phyloP scores from a whole-genome alignment of 1,140 invertebrate species.

The Drosophila truncata region DNA sequence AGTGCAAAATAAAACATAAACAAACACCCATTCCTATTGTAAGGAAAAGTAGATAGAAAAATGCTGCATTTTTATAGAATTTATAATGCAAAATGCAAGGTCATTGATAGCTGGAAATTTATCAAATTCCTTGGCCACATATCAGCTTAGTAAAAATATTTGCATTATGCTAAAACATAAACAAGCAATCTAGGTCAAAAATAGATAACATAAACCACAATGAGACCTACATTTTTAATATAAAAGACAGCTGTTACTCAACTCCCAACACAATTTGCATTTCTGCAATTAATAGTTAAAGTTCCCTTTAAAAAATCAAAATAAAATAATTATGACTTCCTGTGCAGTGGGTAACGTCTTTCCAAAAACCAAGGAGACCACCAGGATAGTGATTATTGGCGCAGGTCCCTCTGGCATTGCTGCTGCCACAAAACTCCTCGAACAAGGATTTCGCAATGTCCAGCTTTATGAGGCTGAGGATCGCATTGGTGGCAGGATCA shows the following conservation, averaged over 20 bases:
- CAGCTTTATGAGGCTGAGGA: conserved; percentile 89
- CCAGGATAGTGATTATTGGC: conserved; percentile 87
- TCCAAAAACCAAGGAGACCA: conserved; percentile 54
- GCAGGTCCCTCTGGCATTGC: conserved; percentile 88
- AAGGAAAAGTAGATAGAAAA: not conserved
- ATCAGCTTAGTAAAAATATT: not conserved
- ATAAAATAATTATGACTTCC: conserved; percentile 5
- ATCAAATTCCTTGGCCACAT: too few relatives aligned
- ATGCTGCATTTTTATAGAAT: not conserved
- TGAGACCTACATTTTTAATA: not conserved
- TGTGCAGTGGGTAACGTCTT: conserved; percentile 1
- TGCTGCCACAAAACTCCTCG: conserved; percentile 86
- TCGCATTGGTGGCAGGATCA: conserved; percentile 90
- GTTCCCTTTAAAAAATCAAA: not conserved
- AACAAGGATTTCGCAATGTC: conserved; percentile 86
- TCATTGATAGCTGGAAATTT: too few relatives aligned
- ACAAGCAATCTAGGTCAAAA: not conserved
- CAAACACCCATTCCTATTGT: not conserved
- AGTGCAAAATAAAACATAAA: conserved; percentile 22
- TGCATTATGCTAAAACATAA: not conserved
- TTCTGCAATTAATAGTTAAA: not conserved
- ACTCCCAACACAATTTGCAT: not conserved
- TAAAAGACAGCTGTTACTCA: conserved; percentile 7
- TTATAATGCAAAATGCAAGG: not conserved
- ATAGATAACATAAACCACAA: conserved; percentile 24